phyloP scores from a whole-genome alignment of 2,113 vertebrate species.

The Ia io region DNA sequence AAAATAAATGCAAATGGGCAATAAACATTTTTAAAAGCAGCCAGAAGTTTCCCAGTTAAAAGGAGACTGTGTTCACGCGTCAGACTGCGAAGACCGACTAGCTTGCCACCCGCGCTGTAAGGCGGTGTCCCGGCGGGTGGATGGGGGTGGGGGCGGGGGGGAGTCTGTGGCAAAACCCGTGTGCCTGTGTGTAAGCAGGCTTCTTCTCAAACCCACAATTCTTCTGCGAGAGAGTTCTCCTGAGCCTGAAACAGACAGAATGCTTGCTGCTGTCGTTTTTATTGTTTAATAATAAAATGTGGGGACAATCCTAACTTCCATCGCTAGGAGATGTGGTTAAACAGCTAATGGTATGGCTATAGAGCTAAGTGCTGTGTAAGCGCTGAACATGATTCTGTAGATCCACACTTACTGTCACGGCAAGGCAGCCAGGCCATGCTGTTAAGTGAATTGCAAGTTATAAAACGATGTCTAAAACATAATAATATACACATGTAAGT shows the following conservation, averaged over 20 bases:
- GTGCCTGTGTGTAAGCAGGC: neutral
- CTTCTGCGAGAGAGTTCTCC: neutral
- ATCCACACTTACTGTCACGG: neutral
- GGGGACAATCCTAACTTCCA: neutral
- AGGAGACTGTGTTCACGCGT: neutral
- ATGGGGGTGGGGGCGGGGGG: fast-evolving
- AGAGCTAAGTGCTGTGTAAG: neutral
- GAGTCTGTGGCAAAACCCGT: neutral
- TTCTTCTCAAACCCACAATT: neutral
- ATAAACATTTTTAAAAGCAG: neutral
- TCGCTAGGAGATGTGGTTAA: neutral
- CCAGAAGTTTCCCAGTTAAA: neutral
- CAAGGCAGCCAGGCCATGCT: neutral
- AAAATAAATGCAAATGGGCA: neutral
- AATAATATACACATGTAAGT: neutral
- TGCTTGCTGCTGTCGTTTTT: neutral
- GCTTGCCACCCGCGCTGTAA: no score
- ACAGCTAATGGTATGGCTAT: neutral
- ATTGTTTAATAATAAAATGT: constrained; percentile 12
- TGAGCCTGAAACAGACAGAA: neutral
- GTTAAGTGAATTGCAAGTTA: neutral
- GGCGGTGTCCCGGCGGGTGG: no score
- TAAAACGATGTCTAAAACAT: neutral
- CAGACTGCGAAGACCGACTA: neutral
- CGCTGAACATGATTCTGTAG: neutral